These are phyloP conservation scores for Sorex maritimensis DNA, from an alignment of 2,797 vertebrate genomes.

Conservation along the genomic window DNA sequence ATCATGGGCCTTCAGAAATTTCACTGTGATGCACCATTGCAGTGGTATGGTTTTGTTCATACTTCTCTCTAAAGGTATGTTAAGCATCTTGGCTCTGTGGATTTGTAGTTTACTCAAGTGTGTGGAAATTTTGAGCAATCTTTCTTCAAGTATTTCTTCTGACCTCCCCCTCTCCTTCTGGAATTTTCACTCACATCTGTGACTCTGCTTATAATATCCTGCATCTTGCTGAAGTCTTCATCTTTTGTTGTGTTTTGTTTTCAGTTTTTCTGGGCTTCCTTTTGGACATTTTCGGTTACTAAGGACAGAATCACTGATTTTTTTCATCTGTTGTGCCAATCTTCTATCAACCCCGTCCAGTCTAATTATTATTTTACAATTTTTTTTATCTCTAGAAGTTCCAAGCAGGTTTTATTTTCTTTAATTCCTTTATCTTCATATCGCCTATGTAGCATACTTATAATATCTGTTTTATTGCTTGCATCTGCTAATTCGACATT, in stretches of 20 bases:
- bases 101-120: background rate
- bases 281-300: background rate
- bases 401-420: slow-evolving; percentile 8
- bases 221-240: background rate
- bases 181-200: background rate
- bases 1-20: slow-evolving; percentile 11
- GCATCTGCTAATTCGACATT: background rate
- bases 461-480: background rate
- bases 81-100: background rate
- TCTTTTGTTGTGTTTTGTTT: background rate
- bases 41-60: background rate
- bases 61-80: slow-evolving; percentile 22
- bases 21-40: background rate
- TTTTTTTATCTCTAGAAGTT: too few relatives aligned
- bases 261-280: background rate
- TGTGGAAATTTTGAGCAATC: background rate
- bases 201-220: background rate
- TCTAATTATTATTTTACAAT: background rate
- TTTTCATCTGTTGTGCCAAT: background rate
- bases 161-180: background rate
- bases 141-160: background rate
- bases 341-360: background rate
- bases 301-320: background rate
- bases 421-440: background rate
- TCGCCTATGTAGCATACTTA: background rate